These are phyloP conservation scores for Lagria hirta DNA, from an alignment of 2,888 invertebrate genomes.

Conservation along the genomic window DNA sequence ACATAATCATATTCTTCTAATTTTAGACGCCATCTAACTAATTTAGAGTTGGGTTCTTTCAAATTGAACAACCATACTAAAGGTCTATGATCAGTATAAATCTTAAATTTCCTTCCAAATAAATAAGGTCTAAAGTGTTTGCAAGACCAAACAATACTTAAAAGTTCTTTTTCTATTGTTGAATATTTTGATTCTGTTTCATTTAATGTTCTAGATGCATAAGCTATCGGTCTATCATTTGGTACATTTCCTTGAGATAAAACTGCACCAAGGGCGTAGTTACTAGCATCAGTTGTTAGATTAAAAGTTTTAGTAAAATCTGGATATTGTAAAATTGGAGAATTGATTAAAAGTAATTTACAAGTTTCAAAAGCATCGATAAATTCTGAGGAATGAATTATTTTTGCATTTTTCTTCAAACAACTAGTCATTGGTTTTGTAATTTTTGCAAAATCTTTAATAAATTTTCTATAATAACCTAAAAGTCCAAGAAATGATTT, in stretches of 20 bases:
- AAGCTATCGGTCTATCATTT: slow-evolving; percentile 30
- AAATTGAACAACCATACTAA: slow-evolving; percentile 31
- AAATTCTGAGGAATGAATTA: slow-evolving; percentile 17
- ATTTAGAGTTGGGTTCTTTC: slow-evolving; percentile 28
- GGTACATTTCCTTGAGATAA: slow-evolving; percentile 30
- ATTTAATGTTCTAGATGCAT: slow-evolving; percentile 10
- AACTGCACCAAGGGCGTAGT: slow-evolving; percentile 32
- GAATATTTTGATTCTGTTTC: slow-evolving; percentile 10
- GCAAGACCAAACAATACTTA: slow-evolving; percentile 2
- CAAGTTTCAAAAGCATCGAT: slow-evolving; percentile 31
- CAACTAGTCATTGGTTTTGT: slow-evolving; percentile 1
- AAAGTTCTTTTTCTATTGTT: slow-evolving; percentile 7
- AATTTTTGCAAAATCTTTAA: slow-evolving; percentile 26
- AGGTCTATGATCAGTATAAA: slow-evolving; percentile 33
- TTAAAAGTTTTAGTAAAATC: slow-evolving; percentile 34
- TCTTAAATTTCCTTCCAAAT: slow-evolving; percentile 26
- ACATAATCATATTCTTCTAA: slow-evolving; percentile 6
- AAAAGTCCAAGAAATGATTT: slow-evolving; percentile 27
- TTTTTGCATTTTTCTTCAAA: not conserved
- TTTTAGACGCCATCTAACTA: slow-evolving; percentile 15
- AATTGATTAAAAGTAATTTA: slow-evolving; percentile 27
- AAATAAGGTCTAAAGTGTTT: not conserved
- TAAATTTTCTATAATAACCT: slow-evolving; percentile 31
- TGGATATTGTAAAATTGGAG: slow-evolving; percentile 32
- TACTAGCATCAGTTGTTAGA: slow-evolving; percentile 34